Evolutionary conservation across 2,888 invertebrate genomes (phyloP).

Genomic region (Trissoscelio sp.): DNA sequence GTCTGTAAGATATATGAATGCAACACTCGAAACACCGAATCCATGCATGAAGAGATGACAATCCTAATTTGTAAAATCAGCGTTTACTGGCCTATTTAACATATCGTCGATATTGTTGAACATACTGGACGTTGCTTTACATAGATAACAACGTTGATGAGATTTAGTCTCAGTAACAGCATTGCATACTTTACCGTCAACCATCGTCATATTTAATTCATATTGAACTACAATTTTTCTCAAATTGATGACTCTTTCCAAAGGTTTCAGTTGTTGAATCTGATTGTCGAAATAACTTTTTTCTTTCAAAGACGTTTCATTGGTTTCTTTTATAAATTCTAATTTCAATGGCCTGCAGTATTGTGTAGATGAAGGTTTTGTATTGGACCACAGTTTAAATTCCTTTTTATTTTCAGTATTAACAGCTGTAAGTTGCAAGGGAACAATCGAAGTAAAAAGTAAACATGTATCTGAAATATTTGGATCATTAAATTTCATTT

Average conservation of each 20-base stretch:
- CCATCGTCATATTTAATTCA: slow-evolving; percentile 62
- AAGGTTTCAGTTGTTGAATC: slow-evolving; percentile 25
- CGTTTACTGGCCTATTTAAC: slow-evolving; percentile 2
- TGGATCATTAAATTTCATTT: slow-evolving; percentile 47
- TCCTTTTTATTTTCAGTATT: neutral
- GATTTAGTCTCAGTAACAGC: slow-evolving; percentile 22
- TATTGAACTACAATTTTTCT: slow-evolving; percentile 53
- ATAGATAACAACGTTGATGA: slow-evolving; percentile 31
- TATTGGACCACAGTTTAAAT: slow-evolving; percentile 15
- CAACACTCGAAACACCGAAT: neutral
- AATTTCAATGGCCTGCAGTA: slow-evolving; percentile 41
- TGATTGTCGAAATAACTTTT: slow-evolving; percentile 35
- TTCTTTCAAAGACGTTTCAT: slow-evolving; percentile 27
- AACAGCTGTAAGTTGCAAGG: slow-evolving; percentile 19
- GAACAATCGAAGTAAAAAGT: slow-evolving; percentile 48
- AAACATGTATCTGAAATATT: slow-evolving; percentile 53
- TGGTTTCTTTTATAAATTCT: slow-evolving; percentile 43
- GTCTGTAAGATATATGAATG: neutral
- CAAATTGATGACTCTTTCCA: slow-evolving; percentile 31
- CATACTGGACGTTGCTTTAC: slow-evolving; percentile 13
- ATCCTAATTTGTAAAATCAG: neutral
- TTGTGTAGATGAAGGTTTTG: slow-evolving; percentile 29
- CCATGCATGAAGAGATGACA: slow-evolving; percentile 37
- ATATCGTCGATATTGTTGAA: slow-evolving; percentile 35
- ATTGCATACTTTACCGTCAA: slow-evolving; percentile 68